Evolutionary conservation across 2,113 vertebrate genomes (phyloP).

Genomic region (Mus spicilegus): DNA sequence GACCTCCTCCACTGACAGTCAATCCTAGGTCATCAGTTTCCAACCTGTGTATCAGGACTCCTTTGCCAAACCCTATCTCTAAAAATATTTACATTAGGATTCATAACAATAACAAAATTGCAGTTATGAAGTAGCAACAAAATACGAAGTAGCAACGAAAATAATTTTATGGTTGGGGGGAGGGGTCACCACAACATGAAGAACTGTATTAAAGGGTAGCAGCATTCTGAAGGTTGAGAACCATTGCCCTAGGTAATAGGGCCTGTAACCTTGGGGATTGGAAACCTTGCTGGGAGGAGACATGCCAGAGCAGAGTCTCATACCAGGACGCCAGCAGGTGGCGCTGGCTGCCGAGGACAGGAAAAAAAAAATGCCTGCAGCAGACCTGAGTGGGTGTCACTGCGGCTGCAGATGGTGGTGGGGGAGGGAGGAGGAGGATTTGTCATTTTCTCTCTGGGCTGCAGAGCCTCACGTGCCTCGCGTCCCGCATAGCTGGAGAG

Average conservation of each 20-base stretch:
- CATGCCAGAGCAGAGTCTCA: background rate
- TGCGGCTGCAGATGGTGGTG: constrained; percentile 77
- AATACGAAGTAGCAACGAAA: background rate
- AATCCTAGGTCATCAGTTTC: background rate
- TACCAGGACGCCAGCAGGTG: constrained; percentile 67
- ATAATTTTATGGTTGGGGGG: background rate
- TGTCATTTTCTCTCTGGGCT: constrained; percentile 60
- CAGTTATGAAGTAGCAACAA: background rate
- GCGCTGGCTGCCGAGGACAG: constrained; percentile 70
- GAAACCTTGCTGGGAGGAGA: background rate
- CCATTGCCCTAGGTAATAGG: background rate
- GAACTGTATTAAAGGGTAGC: background rate
- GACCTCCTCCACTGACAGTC: background rate
- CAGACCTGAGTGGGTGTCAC: constrained; percentile 78
- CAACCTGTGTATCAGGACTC: too few relatives aligned
- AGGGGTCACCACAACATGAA: background rate
- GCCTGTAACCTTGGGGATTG: background rate
- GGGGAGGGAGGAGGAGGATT: constrained; percentile 73
- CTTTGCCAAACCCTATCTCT: background rate
- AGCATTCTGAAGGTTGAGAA: background rate
- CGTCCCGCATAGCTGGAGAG: constrained; percentile 34
- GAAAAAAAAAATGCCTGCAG: constrained; percentile 68
- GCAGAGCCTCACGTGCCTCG: constrained; percentile 68
- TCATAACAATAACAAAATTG: background rate
- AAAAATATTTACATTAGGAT: background rate